Conservation (phyloP, 2,797 vertebrate species). For the Cirrhinus mrigala region DNA sequence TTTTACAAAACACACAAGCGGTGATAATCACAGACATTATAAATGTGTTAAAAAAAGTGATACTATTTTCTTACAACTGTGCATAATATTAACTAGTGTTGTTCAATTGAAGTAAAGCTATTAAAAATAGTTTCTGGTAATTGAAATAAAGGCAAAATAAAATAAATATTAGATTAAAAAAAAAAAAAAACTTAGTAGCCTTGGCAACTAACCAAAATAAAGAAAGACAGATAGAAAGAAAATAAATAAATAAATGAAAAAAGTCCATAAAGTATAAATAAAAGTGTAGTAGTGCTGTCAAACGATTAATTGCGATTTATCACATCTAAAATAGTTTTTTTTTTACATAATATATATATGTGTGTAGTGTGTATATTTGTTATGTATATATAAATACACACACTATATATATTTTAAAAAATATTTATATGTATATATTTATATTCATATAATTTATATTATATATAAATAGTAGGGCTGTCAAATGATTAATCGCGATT, state of each 20-base stretch:
- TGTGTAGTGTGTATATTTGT: too few species aligned
- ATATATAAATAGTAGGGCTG: too few species aligned
- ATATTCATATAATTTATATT: too few species aligned
- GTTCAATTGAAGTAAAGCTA: not conserved
- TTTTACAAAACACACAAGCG: not conserved
- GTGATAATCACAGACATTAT: not conserved
- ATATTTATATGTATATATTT: too few species aligned
- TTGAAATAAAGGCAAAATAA: not conserved
- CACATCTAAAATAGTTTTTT: too few species aligned
- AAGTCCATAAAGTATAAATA: not conserved
- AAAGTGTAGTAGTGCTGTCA: not conserved
- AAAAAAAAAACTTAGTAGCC: not conserved
- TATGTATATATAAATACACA: too few species aligned
- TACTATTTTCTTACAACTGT: not conserved
- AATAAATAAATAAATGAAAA: not conserved
- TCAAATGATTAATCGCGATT: too few species aligned
- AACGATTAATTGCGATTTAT: too few species aligned
- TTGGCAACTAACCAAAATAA: not conserved
- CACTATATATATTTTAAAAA: too few species aligned
- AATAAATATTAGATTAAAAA: not conserved
- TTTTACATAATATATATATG: too few species aligned
- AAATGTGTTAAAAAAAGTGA: not conserved
- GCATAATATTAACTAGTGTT: not conserved
- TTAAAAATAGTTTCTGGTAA: not conserved
- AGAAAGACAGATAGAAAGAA: not conserved